Conservation (phyloP, 2,888 invertebrate genomes). For the Trissolcus brochymenae region DNA sequence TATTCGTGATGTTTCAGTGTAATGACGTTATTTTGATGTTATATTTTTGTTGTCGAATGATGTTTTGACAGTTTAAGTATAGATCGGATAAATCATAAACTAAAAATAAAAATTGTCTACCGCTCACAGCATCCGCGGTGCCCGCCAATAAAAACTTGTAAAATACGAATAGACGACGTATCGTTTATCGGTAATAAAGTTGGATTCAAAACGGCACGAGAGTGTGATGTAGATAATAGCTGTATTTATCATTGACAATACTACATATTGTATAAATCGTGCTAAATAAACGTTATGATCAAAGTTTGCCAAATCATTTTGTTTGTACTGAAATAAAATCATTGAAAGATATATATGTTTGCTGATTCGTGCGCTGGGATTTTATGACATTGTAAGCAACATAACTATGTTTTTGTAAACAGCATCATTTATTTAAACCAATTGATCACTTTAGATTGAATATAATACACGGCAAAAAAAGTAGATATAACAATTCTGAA, state of each 20-base stretch:
- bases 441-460: too few species aligned
- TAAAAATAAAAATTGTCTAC: slow-evolving; percentile 12
- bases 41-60: slow-evolving; percentile 6
- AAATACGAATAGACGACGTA: slow-evolving; percentile 9
- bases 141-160: slow-evolving; percentile 4
- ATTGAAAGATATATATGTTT: too few species aligned
- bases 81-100: slow-evolving; percentile 4
- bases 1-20: background rate
- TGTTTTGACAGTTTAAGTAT: slow-evolving; percentile 13
- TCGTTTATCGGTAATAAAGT: slow-evolving; percentile 14
- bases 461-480: too few species aligned
- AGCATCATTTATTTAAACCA: too few species aligned
- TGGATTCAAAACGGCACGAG: background rate
- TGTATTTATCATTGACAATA: slow-evolving; percentile 5
- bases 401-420: too few species aligned
- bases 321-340: too few species aligned
- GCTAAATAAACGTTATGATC: background rate
- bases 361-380: too few species aligned
- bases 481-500: too few species aligned
- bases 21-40: slow-evolving; percentile 4
- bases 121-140: background rate
- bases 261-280: background rate
- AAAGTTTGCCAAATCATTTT: background rate
- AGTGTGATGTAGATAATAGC: slow-evolving; percentile 1
- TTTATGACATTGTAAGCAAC: too few species aligned